Evolutionary conservation across 2,888 invertebrate genomes (phyloP), one percentile per base, ranked within the genome.

Genomic region (Altica lythri): DNA sequence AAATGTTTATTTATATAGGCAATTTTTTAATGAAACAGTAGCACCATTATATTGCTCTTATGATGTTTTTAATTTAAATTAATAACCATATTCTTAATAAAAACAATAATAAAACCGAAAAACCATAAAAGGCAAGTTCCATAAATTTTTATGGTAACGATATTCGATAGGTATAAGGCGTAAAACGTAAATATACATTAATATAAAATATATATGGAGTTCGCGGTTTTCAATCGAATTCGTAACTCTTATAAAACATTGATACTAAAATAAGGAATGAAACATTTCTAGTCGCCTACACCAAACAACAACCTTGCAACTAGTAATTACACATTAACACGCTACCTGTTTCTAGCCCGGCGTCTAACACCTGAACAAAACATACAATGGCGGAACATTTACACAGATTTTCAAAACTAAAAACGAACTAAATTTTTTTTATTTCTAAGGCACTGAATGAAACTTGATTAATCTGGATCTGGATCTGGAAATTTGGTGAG

Each of bases 261-360:
- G 35, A n/a, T 35, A 16, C 47, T 47, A 47, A 47, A 37, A 47
- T 47, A 47, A 22, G 47, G 37, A 14, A 27, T 47, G 34, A 46
- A 46, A 46, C 25, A 47, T 17, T 46, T 25, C 17, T 8, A 37
- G 29, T 22, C 63, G 57, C 60, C 62, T 55, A 61, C 61, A 51
- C 56, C 16, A n/a, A 29, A n/a, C 42, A 45, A 54, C 60, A 54
- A 62, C 64, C 63, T 64, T 61, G 63, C 57, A 54, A 63, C 55
- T 59, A 56, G 58, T 63, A 63, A 63, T 50, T 57, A 61, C 60
- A 57, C 61, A 62, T 59, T 59, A 59, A 53, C 62, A 51, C 50
- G 63, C 64, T 64, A 64, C 64, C 63, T 64, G 64, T 63, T 62
- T 63, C 60, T 57, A 52, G 38, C 44, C 57, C 56, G 63, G 60